A percentile compares a stretch with the other conserved stretches of the same genome.
phyloP scores from a whole-genome alignment of 2,888 invertebrate species.

The Scelioninae gen. 1 region DNA sequence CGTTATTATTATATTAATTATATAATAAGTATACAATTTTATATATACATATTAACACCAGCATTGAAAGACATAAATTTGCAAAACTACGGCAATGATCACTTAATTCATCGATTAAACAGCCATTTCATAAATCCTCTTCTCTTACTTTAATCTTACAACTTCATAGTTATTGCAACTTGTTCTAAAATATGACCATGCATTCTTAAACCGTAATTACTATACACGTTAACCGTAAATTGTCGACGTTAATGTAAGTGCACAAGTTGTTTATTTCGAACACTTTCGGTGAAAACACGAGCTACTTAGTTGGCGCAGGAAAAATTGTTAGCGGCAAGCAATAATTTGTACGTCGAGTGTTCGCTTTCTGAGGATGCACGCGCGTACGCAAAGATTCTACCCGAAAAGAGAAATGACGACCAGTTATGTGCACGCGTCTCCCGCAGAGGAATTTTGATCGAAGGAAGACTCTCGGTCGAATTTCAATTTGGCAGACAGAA shows the following conservation, averaged over 20 bases:
- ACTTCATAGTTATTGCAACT: conserved; percentile 19
- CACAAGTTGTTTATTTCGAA: conserved; percentile 19
- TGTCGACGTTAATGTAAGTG: conserved; percentile 23
- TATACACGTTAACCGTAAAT: conserved; percentile 16
- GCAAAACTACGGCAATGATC: conserved; percentile 9
- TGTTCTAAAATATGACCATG: conserved; percentile 30
- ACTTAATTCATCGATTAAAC: conserved; percentile 3
- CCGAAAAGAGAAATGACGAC: conserved; percentile 54
- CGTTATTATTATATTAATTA: no score
- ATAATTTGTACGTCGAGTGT: conserved; percentile 50
- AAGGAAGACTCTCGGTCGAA: conserved; percentile 44
- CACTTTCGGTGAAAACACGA: conserved; percentile 39
- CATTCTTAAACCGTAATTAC: conserved; percentile 23
- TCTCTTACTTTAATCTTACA: conserved; percentile 6
- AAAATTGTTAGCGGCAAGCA: conserved; percentile 31
- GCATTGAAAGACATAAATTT: conserved; percentile 6
- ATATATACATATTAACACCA: no score
- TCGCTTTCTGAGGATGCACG: conserved; percentile 17
- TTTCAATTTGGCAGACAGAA: conserved; percentile 30
- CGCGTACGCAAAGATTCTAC: conserved; percentile 33
- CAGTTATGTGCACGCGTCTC: conserved; percentile 50
- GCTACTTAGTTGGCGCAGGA: conserved; percentile 37
- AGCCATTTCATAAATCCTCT: conserved; percentile 16
- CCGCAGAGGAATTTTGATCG: conserved; percentile 46
- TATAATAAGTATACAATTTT: no score